These are phyloP conservation scores for Holothuria scabra DNA, from an alignment of 53 echinoderm and acorn worm species.

Conservation along the genomic window DNA sequence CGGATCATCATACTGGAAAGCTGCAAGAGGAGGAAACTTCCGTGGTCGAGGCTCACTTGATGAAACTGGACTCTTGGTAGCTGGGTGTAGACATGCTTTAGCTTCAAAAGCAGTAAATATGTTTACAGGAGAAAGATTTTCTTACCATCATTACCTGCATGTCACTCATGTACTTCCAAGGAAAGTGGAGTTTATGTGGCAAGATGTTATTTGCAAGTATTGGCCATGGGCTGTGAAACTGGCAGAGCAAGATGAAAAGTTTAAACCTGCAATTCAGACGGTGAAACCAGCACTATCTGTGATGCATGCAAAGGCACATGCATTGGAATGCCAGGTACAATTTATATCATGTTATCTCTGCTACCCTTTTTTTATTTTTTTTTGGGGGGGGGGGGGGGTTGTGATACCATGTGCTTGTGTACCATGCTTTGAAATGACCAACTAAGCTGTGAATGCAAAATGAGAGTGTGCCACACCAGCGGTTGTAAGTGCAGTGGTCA, in stretches of 20 bases:
- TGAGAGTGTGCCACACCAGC: no score
- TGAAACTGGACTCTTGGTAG: constrained; percentile 51
- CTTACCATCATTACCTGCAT: constrained; percentile 44
- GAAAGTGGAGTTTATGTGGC: constrained; percentile 24
- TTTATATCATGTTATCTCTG: no score
- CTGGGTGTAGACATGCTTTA: constrained; percentile 43
- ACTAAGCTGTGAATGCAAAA: no score
- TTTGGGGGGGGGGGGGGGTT: no score
- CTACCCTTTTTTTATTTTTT: no score
- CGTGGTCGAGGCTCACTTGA: not conserved
- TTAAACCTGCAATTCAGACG: not conserved
- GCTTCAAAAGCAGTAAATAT: constrained; percentile 51
- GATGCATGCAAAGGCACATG: constrained; percentile 57
- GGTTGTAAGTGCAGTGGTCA: no score
- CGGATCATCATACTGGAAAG: constrained; percentile 32
- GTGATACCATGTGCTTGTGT: no score
- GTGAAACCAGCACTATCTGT: constrained; percentile 56
- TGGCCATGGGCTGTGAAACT: constrained; percentile 53
- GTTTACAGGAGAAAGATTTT: constrained; percentile 48
- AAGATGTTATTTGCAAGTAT: constrained; percentile 50
- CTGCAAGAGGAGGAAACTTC: not conserved
- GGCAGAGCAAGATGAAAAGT: not conserved
- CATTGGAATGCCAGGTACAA: constrained; percentile 47
- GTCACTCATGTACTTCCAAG: not conserved
- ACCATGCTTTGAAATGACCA: no score